Evolutionary conservation across 2,888 invertebrate genomes (phyloP).

Genomic region (Cordilura impudica): DNA sequence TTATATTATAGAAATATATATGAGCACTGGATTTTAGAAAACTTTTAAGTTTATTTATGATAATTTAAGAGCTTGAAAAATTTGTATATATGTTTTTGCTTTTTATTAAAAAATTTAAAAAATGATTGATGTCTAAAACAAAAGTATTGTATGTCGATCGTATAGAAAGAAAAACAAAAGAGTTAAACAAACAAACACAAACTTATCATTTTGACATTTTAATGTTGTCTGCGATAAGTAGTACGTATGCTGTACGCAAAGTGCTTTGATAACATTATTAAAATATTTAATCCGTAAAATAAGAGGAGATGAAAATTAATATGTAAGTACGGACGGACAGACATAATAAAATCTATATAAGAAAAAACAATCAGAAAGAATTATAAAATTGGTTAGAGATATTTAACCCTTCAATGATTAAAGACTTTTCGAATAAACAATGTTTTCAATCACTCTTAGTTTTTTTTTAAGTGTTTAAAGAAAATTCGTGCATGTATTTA

Average conservation of each 20-base stretch:
- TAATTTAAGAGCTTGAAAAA: too few relatives aligned
- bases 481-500: too few relatives aligned
- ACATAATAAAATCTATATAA: not conserved
- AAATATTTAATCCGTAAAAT: not conserved
- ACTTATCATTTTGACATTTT: constrained; percentile 61
- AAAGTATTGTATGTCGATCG: not conserved
- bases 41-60: too few relatives aligned
- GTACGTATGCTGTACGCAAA: constrained; percentile 6
- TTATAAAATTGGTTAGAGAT: not conserved
- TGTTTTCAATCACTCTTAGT: too few relatives aligned
- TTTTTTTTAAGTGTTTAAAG: too few relatives aligned
- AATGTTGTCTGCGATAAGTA: constrained; percentile 38
- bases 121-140: not conserved
- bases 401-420: not conserved
- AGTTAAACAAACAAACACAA: constrained; percentile 36
- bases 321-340: constrained; percentile 5
- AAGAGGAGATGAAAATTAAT: constrained; percentile 11
- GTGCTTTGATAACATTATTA: constrained; percentile 17
- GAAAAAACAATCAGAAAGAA: not conserved
- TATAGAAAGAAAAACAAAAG: not conserved
- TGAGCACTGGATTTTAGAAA: too few relatives aligned
- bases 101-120: not conserved
- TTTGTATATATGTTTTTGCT: not conserved
- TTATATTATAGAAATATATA: too few relatives aligned
- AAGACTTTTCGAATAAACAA: too few relatives aligned